Conservation (phyloP, 2,888 invertebrate genomes). For the Criorhina ranunculi region DNA sequence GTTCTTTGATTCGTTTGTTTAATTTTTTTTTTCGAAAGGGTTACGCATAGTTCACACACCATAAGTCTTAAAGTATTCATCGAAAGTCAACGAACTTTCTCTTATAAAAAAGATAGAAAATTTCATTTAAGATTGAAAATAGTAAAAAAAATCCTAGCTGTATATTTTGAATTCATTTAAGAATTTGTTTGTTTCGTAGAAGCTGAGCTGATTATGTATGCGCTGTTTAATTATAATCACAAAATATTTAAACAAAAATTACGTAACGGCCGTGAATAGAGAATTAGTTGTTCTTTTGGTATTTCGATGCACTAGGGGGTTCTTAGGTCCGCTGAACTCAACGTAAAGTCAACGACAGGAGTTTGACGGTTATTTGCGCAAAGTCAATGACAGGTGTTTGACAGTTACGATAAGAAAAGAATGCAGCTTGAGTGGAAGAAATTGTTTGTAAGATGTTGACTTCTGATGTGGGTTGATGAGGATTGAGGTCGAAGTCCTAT, state of each 20-base stretch:
- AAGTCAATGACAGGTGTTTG: too few species aligned
- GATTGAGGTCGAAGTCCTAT: too few species aligned
- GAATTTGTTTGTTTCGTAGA: slow-evolving; percentile 42
- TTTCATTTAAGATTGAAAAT: slow-evolving; percentile 9
- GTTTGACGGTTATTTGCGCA: too few species aligned
- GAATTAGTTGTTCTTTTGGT: not conserved
- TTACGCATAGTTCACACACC: slow-evolving; percentile 41
- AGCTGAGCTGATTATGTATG: slow-evolving; percentile 45
- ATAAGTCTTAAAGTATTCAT: not conserved
- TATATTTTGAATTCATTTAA: slow-evolving; percentile 28
- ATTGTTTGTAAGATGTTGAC: too few species aligned
- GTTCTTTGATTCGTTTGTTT: slow-evolving; percentile 36
- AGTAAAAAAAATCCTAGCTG: slow-evolving; percentile 6
- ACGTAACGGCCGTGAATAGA: slow-evolving; percentile 49
- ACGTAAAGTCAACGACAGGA: too few species aligned
- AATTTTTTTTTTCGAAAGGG: slow-evolving; percentile 27
- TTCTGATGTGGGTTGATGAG: too few species aligned
- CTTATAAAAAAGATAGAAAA: slow-evolving; percentile 16
- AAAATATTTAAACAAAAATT: slow-evolving; percentile 12
- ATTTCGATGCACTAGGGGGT: too few species aligned
- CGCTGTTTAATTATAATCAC: slow-evolving; percentile 17
- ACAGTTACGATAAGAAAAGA: too few species aligned
- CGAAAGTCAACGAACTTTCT: slow-evolving; percentile 67
- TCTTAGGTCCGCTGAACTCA: too few species aligned
- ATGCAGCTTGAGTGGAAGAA: too few species aligned